Conservation (phyloP, 35 echinoderm and acorn worm genomes). For the Ophiothrix spiculata region DNA sequence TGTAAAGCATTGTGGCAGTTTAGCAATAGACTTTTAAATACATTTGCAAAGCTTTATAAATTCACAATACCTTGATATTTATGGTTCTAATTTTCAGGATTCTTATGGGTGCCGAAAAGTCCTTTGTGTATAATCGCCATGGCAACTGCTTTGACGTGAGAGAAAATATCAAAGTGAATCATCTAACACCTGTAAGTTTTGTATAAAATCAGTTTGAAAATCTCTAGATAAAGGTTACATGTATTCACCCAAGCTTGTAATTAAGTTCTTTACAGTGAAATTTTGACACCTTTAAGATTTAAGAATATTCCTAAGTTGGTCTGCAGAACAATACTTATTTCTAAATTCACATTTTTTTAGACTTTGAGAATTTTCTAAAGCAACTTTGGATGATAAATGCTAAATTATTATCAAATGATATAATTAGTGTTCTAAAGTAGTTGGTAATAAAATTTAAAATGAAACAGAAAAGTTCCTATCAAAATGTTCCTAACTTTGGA, state of each 20-base stretch:
- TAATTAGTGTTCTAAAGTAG: too few relatives aligned
- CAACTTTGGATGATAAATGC: too few relatives aligned
- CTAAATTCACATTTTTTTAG: too few relatives aligned
- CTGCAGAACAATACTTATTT: too few relatives aligned
- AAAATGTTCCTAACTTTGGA: too few relatives aligned
- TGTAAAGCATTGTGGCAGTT: too few relatives aligned
- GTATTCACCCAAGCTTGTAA: neutral
- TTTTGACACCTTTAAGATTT: neutral
- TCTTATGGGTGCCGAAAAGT: slow-evolving; percentile 52
- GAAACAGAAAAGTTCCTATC: too few relatives aligned
- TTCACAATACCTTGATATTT: neutral
- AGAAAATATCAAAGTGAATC: slow-evolving; percentile 60
- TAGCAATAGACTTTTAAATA: neutral
- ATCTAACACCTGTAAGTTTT: slow-evolving; percentile 78
- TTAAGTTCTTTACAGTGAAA: neutral
- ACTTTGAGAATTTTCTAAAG: too few relatives aligned
- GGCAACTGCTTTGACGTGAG: slow-evolving; percentile 33
- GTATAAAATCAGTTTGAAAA: neutral
- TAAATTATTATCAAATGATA: too few relatives aligned
- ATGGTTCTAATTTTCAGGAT: slow-evolving; percentile 40
- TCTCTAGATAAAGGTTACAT: neutral
- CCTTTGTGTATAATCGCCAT: slow-evolving; percentile 49
- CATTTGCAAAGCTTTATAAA: neutral
- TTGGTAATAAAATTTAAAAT: too few relatives aligned
- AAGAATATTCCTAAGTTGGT: too few relatives aligned